Conservation (phyloP, 1,140 invertebrate genomes). For the Chironomus striatipennis region DNA sequence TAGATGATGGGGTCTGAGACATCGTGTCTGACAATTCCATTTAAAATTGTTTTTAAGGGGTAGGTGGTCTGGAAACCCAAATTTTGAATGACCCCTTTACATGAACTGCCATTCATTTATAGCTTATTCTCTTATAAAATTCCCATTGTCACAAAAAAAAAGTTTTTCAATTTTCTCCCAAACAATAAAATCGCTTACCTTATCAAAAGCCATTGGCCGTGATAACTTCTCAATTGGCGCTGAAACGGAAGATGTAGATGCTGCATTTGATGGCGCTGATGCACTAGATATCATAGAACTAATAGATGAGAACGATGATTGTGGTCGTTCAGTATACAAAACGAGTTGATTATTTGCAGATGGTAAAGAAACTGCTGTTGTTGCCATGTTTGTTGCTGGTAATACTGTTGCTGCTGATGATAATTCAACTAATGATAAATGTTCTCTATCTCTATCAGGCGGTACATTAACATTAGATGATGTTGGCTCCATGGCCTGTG, state of each 20-base stretch:
- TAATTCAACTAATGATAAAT: neutral
- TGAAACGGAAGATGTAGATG: conserved; percentile 26
- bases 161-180: neutral
- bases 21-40: too few species aligned
- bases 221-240: conserved; percentile 36
- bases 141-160: neutral
- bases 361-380: conserved; percentile 17
- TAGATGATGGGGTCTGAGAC: too few species aligned
- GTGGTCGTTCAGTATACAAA: neutral
- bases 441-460: neutral
- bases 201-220: conserved; percentile 38
- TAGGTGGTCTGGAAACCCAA: too few species aligned
- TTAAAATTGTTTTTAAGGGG: too few species aligned
- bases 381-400: neutral
- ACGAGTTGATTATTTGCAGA: neutral
- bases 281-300: neutral
- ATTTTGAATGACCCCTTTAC: too few species aligned
- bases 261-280: conserved; percentile 9
- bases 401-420: neutral
- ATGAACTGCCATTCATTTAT: too few species aligned
- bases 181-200: conserved; percentile 30
- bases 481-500: conserved; percentile 9
- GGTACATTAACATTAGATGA: conserved; percentile 1
- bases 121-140: too few species aligned
- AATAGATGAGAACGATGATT: neutral